phyloP scores from a whole-genome alignment of 2,888 invertebrate genomes.

The Eupithecia subumbrata region DNA sequence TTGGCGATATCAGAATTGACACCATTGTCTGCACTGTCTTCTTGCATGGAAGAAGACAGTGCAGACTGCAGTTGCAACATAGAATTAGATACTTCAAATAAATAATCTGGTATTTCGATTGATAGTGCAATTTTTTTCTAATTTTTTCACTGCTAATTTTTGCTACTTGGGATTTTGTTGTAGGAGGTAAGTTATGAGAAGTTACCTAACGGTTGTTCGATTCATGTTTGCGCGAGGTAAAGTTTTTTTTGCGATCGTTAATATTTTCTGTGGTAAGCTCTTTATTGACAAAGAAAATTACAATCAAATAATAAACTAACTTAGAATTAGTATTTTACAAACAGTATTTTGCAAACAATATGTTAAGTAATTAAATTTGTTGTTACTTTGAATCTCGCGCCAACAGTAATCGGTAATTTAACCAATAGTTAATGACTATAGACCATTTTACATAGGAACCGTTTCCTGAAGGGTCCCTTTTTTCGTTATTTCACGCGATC shows the following conservation, averaged over 20 bases:
- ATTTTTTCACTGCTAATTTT: neutral
- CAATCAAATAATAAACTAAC: no score
- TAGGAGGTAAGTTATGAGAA: neutral
- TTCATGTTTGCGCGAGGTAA: neutral
- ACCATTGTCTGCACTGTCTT: no score
- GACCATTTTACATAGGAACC: neutral
- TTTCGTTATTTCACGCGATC: neutral
- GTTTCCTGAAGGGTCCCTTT: neutral
- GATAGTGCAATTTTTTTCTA: neutral
- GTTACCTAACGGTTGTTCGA: neutral
- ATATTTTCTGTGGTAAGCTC: neutral
- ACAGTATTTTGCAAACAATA: no score
- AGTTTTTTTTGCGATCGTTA: neutral
- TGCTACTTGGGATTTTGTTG: constrained; percentile 3
- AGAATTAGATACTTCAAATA: neutral
- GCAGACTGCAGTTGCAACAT: neutral
- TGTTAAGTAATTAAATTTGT: no score
- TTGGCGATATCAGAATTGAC: no score
- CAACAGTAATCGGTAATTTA: neutral
- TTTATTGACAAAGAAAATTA: no score
- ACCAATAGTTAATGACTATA: neutral
- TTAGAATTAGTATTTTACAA: no score
- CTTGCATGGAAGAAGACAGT: neutral
- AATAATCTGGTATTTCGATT: neutral
- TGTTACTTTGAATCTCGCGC: neutral